These are phyloP conservation scores for Styela clava DNA, from an alignment of 23 tunicate species.

Conservation along the genomic window DNA sequence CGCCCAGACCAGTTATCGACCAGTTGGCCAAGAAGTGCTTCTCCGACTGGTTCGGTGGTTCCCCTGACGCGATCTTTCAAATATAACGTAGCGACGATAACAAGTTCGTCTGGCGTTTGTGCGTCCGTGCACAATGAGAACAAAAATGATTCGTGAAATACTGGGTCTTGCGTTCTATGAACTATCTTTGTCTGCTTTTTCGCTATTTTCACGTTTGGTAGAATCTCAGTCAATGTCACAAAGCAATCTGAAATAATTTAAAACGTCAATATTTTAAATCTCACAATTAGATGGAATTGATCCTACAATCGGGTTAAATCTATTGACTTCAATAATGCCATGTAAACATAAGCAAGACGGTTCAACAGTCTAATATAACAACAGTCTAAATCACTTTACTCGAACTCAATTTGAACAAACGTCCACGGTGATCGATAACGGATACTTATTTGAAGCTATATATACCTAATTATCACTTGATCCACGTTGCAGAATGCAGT, in stretches of 20 bases:
- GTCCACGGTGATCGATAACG: too few species aligned
- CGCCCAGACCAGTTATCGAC: constrained; percentile 63
- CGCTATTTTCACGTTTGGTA: constrained; percentile 34
- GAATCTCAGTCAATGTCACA: constrained; percentile 59
- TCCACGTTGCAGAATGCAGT: too few species aligned
- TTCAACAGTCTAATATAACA: too few species aligned
- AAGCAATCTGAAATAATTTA: constrained; percentile 49
- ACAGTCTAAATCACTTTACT: too few species aligned
- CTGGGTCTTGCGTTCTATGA: constrained; percentile 63
- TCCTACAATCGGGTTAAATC: too few species aligned
- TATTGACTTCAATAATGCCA: too few species aligned
- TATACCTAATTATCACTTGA: too few species aligned
- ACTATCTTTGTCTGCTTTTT: constrained; percentile 79
- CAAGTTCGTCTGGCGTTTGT: constrained; percentile 62
- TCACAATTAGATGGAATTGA: too few species aligned
- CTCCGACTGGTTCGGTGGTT: constrained; percentile 35
- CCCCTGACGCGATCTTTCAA: constrained; percentile 68
- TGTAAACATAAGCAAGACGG: too few species aligned
- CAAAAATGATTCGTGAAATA: constrained; percentile 63
- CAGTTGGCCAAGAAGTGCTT: constrained; percentile 62
- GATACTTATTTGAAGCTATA: too few species aligned
- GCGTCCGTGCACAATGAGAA: constrained; percentile 26
- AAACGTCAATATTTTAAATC: neutral
- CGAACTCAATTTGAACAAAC: too few species aligned
- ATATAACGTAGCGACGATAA: constrained; percentile 65